phyloP scores from a whole-genome alignment of 2,888 invertebrate genomes.

The Digitonthophagus gazella region DNA sequence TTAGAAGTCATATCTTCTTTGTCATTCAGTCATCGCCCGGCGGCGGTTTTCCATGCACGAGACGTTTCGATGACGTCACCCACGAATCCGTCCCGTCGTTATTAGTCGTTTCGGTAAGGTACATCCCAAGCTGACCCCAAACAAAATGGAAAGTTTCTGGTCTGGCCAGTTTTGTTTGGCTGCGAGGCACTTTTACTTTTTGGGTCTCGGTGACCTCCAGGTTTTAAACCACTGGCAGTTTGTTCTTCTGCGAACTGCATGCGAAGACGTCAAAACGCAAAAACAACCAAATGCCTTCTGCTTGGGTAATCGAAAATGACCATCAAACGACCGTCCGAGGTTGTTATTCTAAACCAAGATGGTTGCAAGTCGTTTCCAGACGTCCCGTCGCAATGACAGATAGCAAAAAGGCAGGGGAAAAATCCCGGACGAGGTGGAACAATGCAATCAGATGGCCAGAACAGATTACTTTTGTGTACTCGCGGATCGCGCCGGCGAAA shows the following conservation, averaged over 20 bases:
- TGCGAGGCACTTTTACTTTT: neutral
- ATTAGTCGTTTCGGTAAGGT: neutral
- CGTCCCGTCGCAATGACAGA: neutral
- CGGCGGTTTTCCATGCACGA: neutral
- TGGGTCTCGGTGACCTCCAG: neutral
- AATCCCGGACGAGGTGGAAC: conserved; percentile 6
- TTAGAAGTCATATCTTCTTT: neutral
- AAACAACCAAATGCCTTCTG: neutral
- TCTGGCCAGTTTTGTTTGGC: neutral
- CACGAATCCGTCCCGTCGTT: neutral
- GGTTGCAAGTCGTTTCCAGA: neutral
- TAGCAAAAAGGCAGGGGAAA: neutral
- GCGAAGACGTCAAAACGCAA: neutral
- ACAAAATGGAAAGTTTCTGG: neutral
- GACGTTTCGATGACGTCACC: neutral
- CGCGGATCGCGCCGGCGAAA: conserved; percentile 1
- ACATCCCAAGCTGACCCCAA: neutral
- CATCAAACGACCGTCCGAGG: neutral
- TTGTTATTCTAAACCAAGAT: neutral
- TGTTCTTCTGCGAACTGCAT: neutral
- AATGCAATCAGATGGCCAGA: conserved; percentile 18
- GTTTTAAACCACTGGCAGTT: no score
- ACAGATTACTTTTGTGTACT: conserved; percentile 14
- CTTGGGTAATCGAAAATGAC: neutral
- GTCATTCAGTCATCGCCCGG: neutral